Conservation (phyloP, 2,113 vertebrate species). For the Onychorhynchus coronatus region DNA sequence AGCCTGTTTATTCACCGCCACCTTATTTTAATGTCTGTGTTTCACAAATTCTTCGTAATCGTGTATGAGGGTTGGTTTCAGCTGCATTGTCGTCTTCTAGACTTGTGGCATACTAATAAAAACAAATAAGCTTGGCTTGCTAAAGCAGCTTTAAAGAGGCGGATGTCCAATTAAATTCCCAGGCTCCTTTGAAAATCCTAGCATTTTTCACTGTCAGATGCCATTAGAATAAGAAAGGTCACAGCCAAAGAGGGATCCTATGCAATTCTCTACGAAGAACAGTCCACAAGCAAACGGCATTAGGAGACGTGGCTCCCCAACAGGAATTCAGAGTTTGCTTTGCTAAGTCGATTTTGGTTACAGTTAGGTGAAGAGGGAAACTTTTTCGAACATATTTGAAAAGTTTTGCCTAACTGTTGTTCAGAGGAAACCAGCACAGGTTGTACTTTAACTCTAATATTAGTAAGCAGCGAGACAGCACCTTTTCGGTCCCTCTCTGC, state of each 20-base stretch:
- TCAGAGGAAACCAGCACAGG: neutral
- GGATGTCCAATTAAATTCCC: conserved; percentile 39
- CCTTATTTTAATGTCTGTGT: neutral
- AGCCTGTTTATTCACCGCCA: neutral
- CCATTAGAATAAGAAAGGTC: conserved; percentile 53
- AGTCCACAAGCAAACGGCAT: neutral
- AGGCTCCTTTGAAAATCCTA: conserved; percentile 15
- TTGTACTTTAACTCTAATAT: neutral
- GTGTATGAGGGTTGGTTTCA: fast-evolving
- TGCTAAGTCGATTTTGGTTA: neutral
- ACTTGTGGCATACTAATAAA: neutral
- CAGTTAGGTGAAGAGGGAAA: neutral
- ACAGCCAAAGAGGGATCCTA: neutral
- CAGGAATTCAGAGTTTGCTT: neutral
- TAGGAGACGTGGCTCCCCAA: fast-evolving
- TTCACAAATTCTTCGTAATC: neutral
- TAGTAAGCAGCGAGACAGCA: neutral
- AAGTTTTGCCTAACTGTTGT: neutral
- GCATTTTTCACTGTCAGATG: conserved; percentile 55
- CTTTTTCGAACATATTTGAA: fast-evolving
- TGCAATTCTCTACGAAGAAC: neutral
- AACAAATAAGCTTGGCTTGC: conserved; percentile 27
- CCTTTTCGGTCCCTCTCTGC: fast-evolving
- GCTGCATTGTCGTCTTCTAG: neutral
- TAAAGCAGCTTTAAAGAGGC: conserved; percentile 25